Percentiles rank a stretch among this genome's conserved stretches.
Conservation (phyloP, 2,113 vertebrate species). For the Hippopotamus amphibius region DNA sequence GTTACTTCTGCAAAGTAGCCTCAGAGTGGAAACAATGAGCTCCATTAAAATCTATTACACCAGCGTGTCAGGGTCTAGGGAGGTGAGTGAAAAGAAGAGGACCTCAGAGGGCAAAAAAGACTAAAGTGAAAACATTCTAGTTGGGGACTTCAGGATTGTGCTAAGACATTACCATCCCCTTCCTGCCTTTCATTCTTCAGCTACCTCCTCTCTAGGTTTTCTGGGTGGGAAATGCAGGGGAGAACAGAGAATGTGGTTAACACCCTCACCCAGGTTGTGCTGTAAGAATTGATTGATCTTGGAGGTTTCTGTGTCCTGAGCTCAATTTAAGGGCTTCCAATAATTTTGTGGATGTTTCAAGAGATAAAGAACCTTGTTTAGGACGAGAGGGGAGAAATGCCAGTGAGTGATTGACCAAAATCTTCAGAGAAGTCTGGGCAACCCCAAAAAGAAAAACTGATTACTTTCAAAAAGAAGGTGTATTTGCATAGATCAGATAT, state of each 20-base stretch:
- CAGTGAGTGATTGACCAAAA: not conserved
- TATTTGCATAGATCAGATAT: slow-evolving; percentile 27
- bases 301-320: not conserved
- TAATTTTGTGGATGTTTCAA: slow-evolving; percentile 1
- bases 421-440: not conserved
- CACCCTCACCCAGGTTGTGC: not conserved
- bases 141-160: not conserved
- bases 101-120: not conserved
- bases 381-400: not conserved
- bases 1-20: not conserved
- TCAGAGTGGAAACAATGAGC: not conserved
- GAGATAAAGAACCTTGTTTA: not conserved
- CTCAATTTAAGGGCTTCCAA: not conserved
- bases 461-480: not conserved
- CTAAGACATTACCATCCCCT: not conserved
- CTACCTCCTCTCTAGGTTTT: not conserved
- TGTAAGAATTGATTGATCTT: not conserved
- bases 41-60: slow-evolving; percentile 45
- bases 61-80: not conserved
- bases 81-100: not conserved
- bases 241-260: not conserved
- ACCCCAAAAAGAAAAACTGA: not conserved
- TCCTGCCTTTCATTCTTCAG: slow-evolving; percentile 3
- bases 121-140: not conserved
- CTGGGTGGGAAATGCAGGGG: not conserved